phyloP scores from a whole-genome alignment of 2,888 invertebrate species.

The Panopea generosa region DNA sequence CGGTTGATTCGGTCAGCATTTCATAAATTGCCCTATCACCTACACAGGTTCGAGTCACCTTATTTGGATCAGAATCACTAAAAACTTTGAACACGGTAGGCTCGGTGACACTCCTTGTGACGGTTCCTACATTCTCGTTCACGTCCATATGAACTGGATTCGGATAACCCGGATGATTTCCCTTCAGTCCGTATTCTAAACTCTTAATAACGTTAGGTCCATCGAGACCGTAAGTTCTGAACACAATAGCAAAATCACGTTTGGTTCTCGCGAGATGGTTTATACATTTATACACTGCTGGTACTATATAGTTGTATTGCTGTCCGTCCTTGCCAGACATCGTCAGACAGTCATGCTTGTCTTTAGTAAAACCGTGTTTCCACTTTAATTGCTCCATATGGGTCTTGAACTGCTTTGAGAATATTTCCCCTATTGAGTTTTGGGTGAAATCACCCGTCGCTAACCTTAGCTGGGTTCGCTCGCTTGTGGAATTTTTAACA shows the following conservation, averaged over 20 bases:
- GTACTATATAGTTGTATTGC: conserved; percentile 83
- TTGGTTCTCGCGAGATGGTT: conserved; percentile 70
- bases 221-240: conserved; percentile 84
- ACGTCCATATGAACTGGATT: conserved; percentile 69
- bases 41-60: conserved; percentile 32
- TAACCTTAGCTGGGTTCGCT: conserved; percentile 77
- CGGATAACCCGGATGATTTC: conserved; percentile 80
- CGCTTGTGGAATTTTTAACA: conserved; percentile 75
- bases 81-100: conserved; percentile 59
- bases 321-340: conserved; percentile 77
- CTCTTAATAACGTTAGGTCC: conserved; percentile 80
- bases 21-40: conserved; percentile 79
- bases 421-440: conserved; percentile 74
- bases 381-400: conserved; percentile 79
- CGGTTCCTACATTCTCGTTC: conserved; percentile 70
- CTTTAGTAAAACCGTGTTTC: conserved; percentile 60
- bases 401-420: conserved; percentile 76
- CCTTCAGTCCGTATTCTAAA: conserved; percentile 72
- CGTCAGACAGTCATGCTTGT: conserved; percentile 67
- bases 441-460: conserved; percentile 83
- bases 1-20: conserved; percentile 72
- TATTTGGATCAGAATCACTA: conserved; percentile 23
- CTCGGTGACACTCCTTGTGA: conserved; percentile 65
- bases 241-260: conserved; percentile 81
- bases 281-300: conserved; percentile 81